Evolutionary conservation across 2,888 invertebrate species (phyloP), one percentile per base, ranked within the genome.

Genomic region (Acholoe squamosa): DNA sequence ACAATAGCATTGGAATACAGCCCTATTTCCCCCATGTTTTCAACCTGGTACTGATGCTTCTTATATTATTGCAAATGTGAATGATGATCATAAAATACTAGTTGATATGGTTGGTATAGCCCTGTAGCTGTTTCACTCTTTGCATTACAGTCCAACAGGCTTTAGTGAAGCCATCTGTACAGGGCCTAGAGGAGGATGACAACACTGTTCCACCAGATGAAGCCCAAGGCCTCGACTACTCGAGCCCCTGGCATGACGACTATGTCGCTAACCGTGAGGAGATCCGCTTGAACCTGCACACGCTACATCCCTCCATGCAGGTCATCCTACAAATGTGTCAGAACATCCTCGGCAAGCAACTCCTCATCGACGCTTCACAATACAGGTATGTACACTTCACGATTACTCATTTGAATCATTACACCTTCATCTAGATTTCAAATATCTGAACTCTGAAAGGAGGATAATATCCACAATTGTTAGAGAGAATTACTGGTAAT

Each of bases 221-320:
- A 92, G 94, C 95, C 92, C 95, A 94, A 54, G 95, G 95, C 34
- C 91, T 96, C 34, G 95, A 96, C 92, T 96, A 92, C 92, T 96
- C 96, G 0, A 93, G 94, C 34, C 95, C 95, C 22, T 96, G 96
- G 96, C 96, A 95, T 91, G 94, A 95, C 19, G 92, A 91, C 34
- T 96, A 93, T 92, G 84, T 95, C 14, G 92, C 92, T 5, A 93
- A 94, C 51, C 93, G 92, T 76, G 94, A 95, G 76, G 91, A 89
- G 25, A 95, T 96, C 34, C 91, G 92, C 5, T 93, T 93, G 16
- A 94, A 94, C 91, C 94, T 96, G 28, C 95, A 95, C 92, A 94
- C 94, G 56, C 93, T 96, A 19, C 95, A 96, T 91, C 95, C 96
- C 7, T 95, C 95, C 56, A 95, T 95, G 94, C 95, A 95, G 93